Evolutionary conservation across 2,888 invertebrate species (phyloP).

Genomic region (Eilema griseolum): DNA sequence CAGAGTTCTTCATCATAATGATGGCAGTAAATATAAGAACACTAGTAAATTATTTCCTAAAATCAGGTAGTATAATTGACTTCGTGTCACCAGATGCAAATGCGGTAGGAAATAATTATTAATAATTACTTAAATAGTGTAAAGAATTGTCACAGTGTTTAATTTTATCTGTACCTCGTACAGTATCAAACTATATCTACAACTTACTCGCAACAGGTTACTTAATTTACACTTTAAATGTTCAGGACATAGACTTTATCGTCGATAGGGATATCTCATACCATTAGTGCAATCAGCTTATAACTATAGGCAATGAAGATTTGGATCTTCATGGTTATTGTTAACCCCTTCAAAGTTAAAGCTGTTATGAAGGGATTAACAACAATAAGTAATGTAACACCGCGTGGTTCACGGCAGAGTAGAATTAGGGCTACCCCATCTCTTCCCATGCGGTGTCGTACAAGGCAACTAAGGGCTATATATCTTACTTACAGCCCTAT

Average conservation of each 20-base stretch:
- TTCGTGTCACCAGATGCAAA: constrained; percentile 42
- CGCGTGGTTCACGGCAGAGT: too few relatives aligned
- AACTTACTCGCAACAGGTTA: constrained; percentile 30
- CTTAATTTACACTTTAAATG: constrained; percentile 29
- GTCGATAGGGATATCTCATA: background rate
- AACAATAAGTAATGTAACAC: too few relatives aligned
- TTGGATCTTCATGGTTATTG: too few relatives aligned
- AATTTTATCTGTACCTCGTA: constrained; percentile 45
- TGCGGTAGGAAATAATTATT: constrained; percentile 33
- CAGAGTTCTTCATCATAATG: too few relatives aligned
- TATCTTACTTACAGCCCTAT: too few relatives aligned
- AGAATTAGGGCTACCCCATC: too few relatives aligned
- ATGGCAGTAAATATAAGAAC: too few relatives aligned
- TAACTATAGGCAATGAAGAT: too few relatives aligned
- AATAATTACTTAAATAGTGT: constrained; percentile 45
- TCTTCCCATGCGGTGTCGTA: too few relatives aligned
- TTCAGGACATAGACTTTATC: background rate
- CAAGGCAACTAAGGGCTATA: too few relatives aligned
- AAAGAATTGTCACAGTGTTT: constrained; percentile 34
- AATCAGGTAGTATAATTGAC: constrained; percentile 19
- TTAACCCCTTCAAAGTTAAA: too few relatives aligned
- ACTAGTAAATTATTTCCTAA: background rate
- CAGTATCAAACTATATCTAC: constrained; percentile 30
- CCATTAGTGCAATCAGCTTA: background rate
- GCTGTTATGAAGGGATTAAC: too few relatives aligned